Evolutionary conservation across 2,888 invertebrate genomes (phyloP), one percentile per base, ranked within the genome.

Genomic region (Nebria brevicollis): DNA sequence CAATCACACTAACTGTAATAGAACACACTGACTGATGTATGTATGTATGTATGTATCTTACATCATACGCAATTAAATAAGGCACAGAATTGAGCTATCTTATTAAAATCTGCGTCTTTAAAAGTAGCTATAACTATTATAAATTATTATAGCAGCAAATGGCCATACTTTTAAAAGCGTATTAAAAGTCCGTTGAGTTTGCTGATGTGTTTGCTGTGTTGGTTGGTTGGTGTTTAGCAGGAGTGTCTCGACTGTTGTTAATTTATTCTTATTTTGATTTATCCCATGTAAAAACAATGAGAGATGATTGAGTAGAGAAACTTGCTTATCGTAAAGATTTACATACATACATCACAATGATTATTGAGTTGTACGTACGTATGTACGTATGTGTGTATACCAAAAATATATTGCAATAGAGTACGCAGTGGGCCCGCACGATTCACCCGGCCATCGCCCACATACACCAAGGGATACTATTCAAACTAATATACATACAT

Each of bases 1-100:
- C 43, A 72, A 78, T 77, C 77, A 43, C 73, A 34, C 66, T 20
- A 26, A 42, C 78, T 72, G 78, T 72, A 73, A 11, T 72, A 72
- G 65, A 72, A 15, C 65, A 54, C 72, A 70, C 70, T 11, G 15
- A 66, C n/a, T 11, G 10, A 66, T 66, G 13, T 13, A 66, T 66
- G 66, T 66, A 11, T 66, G 66, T 66, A 66, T 66, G 66, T 66
- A 66, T 26, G 66, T 66, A 70, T 5, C 70, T 54, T 54, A 54
- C 54, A 54, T 54, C 54, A 54, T 54, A 8, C 8, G 54, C 54
- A 54, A 54, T 54, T 54, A 54, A 54, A 54, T 54, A 54, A 54
- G 13, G 8, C 54, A 54, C 54, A 54, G 54, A 6, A 54, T 54
- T 34, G 34, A 4, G 54, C 4, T 54, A 54, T 13, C 54, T 54